phyloP scores from a whole-genome alignment of 2,113 vertebrate genomes.

The Tylochromis polylepis region DNA sequence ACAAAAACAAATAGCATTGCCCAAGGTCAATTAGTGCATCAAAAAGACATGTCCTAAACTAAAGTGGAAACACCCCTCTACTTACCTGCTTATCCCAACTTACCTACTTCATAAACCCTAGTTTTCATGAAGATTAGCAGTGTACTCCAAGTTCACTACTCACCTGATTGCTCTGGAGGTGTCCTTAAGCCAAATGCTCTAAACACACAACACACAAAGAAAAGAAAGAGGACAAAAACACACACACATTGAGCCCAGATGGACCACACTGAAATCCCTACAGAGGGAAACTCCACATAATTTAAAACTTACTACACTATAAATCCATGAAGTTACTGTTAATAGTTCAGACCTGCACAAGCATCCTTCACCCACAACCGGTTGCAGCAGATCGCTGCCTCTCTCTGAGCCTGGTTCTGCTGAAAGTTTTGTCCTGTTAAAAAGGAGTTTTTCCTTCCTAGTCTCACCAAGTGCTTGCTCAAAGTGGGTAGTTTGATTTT shows the following conservation, averaged over 20 bases:
- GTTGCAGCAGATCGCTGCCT: not conserved
- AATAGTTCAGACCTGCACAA: not conserved
- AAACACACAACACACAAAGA: not conserved
- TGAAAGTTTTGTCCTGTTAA: not conserved
- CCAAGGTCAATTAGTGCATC: not conserved
- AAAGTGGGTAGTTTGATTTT: not conserved
- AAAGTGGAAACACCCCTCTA: not conserved
- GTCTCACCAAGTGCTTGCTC: not conserved
- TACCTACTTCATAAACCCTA: not conserved
- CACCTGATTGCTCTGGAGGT: not conserved
- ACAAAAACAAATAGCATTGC: not conserved
- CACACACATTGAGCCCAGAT: not conserved
- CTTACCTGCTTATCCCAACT: not conserved
- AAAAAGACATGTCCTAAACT: not conserved
- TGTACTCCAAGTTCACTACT: not conserved
- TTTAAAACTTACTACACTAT: not conserved
- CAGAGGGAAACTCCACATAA: not conserved
- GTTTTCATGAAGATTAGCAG: not conserved
- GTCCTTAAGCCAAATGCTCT: not conserved
- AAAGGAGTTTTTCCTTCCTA: not conserved
- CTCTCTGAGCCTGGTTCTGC: not conserved
- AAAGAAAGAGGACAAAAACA: not conserved
- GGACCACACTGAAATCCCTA: not conserved
- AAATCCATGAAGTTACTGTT: not conserved
- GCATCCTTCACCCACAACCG: not conserved